A percentile compares a stretch with the other conserved stretches of the same genome.
Conservation (phyloP, 2,797 vertebrate genomes). For the Lophotriccus pileatus region DNA sequence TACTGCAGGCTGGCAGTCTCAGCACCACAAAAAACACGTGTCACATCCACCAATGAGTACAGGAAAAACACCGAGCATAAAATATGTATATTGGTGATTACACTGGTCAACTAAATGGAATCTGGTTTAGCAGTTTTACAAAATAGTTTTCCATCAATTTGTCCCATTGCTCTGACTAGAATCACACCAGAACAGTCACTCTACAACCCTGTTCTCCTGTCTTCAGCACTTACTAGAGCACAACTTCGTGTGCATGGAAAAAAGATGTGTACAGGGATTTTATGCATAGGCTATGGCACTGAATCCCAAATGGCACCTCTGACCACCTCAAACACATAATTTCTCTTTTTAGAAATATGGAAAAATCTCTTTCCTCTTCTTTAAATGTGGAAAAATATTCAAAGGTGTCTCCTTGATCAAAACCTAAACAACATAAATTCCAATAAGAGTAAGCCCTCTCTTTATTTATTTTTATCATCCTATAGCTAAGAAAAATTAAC, state of each 20-base stretch:
- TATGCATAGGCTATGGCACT: background rate
- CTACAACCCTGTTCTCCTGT: background rate
- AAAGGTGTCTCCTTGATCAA: background rate
- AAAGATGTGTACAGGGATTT: background rate
- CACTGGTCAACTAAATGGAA: background rate
- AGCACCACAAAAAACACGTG: background rate
- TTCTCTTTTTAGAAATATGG: background rate
- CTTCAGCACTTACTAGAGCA: background rate
- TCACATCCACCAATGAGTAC: background rate
- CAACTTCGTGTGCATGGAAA: background rate
- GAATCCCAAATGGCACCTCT: background rate
- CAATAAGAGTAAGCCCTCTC: background rate
- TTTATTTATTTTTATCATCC: background rate
- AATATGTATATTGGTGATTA: background rate
- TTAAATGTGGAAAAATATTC: background rate
- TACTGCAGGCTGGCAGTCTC: background rate
- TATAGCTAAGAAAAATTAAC: background rate
- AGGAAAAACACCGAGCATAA: background rate
- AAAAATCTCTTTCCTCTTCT: background rate
- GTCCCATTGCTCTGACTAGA: background rate
- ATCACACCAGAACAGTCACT: background rate
- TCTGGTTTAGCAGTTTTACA: background rate
- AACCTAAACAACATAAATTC: background rate
- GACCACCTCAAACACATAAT: background rate
- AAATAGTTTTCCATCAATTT: background rate